These are phyloP conservation scores for Bujurquina vittata DNA, from an alignment of 2,113 vertebrate genomes.

Conservation along the genomic window DNA sequence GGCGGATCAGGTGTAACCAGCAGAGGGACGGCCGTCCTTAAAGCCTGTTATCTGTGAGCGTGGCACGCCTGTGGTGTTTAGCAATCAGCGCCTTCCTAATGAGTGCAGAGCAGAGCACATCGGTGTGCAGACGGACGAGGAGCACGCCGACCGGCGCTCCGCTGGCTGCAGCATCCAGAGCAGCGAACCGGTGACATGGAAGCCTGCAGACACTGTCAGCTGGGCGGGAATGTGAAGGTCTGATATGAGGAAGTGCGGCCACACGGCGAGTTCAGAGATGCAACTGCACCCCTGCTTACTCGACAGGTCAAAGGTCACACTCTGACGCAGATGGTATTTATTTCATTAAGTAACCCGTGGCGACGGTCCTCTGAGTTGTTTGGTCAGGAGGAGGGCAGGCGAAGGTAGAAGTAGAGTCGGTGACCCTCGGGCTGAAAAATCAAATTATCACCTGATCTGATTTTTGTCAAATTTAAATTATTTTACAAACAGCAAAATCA, in stretches of 20 bases:
- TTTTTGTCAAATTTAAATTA: not conserved
- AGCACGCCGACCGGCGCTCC: conserved; percentile 3
- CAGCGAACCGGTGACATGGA: conserved; percentile 42
- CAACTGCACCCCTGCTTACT: conserved; percentile 33
- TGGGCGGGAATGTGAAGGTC: conserved; percentile 35
- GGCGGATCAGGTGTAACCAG: not conserved
- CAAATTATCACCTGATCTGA: not conserved
- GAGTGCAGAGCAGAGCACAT: not conserved
- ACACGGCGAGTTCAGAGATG: conserved; percentile 30
- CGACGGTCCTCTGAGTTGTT: not conserved
- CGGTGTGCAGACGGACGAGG: conserved; percentile 2
- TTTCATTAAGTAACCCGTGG: conserved; percentile 57
- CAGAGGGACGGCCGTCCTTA: not conserved
- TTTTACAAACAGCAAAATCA: not conserved
- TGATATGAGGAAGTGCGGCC: conserved; percentile 29
- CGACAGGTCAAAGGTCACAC: conserved; percentile 53
- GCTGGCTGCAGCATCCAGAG: conserved; percentile 27
- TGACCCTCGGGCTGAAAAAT: conserved; percentile 23
- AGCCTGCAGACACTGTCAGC: conserved; percentile 47
- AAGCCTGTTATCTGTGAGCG: not conserved
- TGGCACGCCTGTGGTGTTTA: not conserved
- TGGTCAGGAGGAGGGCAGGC: not conserved
- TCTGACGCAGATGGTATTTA: conserved; percentile 47
- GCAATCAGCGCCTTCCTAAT: not conserved
- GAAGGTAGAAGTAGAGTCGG: conserved; percentile 30